Percentiles rank a stretch among this genome's conserved stretches.
These are phyloP conservation scores for Peromyscus nudipes DNA, from an alignment of 2,797 vertebrate species.

Conservation along the genomic window DNA sequence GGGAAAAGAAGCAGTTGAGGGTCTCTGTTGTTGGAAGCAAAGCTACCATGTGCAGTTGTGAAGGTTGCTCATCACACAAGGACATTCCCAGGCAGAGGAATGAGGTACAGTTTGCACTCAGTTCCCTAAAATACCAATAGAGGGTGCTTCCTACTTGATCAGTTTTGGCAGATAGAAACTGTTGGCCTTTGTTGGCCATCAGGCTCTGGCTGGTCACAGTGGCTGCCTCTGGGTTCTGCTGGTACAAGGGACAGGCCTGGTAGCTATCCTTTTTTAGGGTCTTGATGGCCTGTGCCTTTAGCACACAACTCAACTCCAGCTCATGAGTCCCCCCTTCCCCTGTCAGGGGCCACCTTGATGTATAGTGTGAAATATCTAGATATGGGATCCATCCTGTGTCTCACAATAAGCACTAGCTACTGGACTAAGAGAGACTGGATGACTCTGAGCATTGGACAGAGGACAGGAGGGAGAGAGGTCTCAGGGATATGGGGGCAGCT, in stretches of 20 bases:
- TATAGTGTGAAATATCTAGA: constrained; percentile 40
- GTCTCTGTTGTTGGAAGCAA: background rate
- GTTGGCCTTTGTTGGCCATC: background rate
- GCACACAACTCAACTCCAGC: rapidly evolving
- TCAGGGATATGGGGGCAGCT: background rate
- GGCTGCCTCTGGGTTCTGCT: constrained; percentile 64
- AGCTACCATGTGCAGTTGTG: no score
- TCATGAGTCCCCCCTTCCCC: background rate
- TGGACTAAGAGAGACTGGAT: constrained; percentile 54
- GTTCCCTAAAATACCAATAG: constrained; percentile 30
- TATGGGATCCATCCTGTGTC: constrained; percentile 64
- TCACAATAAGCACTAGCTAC: constrained; percentile 63
- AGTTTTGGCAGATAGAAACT: constrained; percentile 55
- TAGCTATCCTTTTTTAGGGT: background rate
- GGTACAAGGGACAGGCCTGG: background rate
- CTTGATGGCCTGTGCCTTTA: background rate
- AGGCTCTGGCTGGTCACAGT: constrained; percentile 35
- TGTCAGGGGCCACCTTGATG: constrained; percentile 57
- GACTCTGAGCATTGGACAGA: background rate
- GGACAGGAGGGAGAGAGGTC: background rate
- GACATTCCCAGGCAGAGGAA: background rate
- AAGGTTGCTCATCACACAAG: background rate
- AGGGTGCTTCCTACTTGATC: constrained; percentile 56
- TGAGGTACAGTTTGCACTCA: background rate
- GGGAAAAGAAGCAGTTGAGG: background rate